These are phyloP conservation scores for Acipenser transmontanus DNA, from an alignment of 2,797 vertebrate genomes.

Conservation along the genomic window DNA sequence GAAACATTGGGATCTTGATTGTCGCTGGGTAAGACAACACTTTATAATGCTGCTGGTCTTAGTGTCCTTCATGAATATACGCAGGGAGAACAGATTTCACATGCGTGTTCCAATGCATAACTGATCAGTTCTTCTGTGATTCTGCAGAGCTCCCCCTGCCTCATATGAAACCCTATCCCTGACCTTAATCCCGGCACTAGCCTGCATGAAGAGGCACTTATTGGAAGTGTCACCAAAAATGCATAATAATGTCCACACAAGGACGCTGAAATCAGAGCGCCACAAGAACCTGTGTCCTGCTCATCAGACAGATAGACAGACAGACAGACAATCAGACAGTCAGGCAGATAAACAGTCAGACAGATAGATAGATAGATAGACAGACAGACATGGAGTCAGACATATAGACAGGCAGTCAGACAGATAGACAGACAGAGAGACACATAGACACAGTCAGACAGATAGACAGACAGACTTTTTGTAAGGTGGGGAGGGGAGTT, in stretches of 20 bases:
- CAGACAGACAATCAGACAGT: too few species aligned
- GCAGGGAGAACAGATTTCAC: conserved; percentile 57
- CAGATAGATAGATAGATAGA: too few species aligned
- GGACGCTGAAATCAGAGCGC: neutral
- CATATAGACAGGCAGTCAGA: too few species aligned
- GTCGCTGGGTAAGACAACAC: neutral
- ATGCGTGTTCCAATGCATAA: conserved; percentile 60
- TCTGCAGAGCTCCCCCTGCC: neutral
- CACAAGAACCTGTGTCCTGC: too few species aligned
- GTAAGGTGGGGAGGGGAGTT: too few species aligned
- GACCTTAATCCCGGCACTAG: conserved; percentile 5
- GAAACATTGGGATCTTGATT: too few species aligned
- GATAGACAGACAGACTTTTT: too few species aligned
- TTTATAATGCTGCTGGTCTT: neutral
- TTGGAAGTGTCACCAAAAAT: neutral
- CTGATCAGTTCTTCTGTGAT: conserved; percentile 41
- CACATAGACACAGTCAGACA: too few species aligned
- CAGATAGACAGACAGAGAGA: too few species aligned
- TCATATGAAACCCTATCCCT: neutral
- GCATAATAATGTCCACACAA: neutral
- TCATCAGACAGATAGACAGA: too few species aligned
- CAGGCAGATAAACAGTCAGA: too few species aligned
- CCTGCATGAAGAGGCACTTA: neutral
- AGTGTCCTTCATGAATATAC: conserved; percentile 56
- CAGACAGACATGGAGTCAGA: too few species aligned